Evolutionary conservation across 1,140 invertebrate species (phyloP), one percentile per base, ranked within the genome.

Genomic region (Magallana ariakensis): DNA sequence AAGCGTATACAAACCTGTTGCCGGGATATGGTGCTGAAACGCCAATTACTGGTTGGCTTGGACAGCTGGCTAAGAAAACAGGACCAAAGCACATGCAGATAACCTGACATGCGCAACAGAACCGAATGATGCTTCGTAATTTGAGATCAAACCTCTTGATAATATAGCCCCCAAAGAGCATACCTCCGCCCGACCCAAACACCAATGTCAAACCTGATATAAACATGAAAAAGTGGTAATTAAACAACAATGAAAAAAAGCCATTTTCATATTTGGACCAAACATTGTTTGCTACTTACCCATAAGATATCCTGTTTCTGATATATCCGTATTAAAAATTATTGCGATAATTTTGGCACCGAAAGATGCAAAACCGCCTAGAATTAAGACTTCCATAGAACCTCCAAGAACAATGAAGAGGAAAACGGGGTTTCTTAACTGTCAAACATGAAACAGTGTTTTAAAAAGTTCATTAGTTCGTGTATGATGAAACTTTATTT

Each of bases 41-140:
- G 8, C 97, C 97, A 13, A 96, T 96, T 91, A 97, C 97, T 1
- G 95, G 93, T 3, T 96, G 94, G 93, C 97, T 96, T 0, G 96
- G 96, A 89, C 97, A 97, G 16, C 95, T 96, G 0, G 97, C 94
- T 46, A 97, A 94, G 91, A 97, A 97, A 83, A 96, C 95, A 58
- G 96, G 94, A 0, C 96, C 96, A 85, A 97, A 96, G 3, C 96
- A 90, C 0, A 96, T 95, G 0, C 96, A 96, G 0, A 96, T 87
- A 10, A 95, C 90, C 0, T 96, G 96, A 60, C 96, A 87, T 1
- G 80, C 84, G 7, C 85, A 80, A 70, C 87, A 88, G 84, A 91
- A 70, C 46, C 89, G 83, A 33, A 90, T 81, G 46, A 91, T 91
- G 15, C 89, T 89, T 16, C 86, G 87, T 13, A 88, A 86, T 54